Conservation (phyloP, 2,888 invertebrate species). For the Quadroppia sp. region DNA sequence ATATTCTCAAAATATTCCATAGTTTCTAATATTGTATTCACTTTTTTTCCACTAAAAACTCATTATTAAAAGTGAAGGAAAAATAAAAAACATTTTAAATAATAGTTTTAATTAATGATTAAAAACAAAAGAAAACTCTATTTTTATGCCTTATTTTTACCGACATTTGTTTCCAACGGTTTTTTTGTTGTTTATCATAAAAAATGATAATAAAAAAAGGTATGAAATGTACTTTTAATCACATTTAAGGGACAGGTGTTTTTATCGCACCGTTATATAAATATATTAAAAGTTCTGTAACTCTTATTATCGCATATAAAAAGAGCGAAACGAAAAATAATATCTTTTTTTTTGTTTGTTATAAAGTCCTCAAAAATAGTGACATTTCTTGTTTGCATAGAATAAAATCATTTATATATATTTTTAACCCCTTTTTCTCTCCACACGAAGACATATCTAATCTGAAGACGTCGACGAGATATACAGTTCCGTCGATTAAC, state of each 20-base stretch:
- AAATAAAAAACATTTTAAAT: no score
- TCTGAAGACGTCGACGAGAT: background rate
- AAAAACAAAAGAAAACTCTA: no score
- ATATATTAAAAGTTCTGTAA: background rate
- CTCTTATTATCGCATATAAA: background rate
- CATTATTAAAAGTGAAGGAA: no score
- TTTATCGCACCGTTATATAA: background rate
- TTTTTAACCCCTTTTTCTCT: background rate
- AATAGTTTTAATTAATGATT: no score
- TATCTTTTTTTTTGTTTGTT: background rate
- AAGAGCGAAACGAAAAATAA: background rate
- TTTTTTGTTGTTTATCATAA: background rate
- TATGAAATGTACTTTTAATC: background rate
- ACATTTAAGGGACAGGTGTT: background rate
- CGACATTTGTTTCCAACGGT: background rate
- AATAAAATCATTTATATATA: background rate
- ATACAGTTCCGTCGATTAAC: background rate
- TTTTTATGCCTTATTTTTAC: background rate
- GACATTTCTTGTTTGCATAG: no score
- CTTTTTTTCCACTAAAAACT: no score
- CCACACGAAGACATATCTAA: background rate
- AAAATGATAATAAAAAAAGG: background rate
- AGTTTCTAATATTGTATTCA: no score
- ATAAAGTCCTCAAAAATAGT: background rate
- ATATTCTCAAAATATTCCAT: no score